Conservation (phyloP, 2,888 invertebrate species). For the Erannis defoliaria region DNA sequence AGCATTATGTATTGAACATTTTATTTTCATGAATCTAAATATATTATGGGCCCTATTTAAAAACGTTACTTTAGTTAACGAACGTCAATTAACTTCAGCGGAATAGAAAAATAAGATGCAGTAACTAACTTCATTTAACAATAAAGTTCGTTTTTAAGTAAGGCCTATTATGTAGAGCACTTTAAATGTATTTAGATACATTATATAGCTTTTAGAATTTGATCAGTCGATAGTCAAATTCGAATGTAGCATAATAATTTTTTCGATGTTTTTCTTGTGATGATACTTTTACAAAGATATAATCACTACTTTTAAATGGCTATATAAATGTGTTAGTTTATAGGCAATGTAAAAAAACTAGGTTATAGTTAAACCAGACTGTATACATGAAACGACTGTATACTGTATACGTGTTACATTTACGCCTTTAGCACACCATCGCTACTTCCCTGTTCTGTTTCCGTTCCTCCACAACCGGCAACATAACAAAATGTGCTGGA, state of each 20-base stretch:
- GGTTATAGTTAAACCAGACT: conserved; percentile 35
- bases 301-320: conserved; percentile 27
- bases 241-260: not conserved
- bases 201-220: conserved; percentile 2
- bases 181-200: no score
- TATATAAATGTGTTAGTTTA: conserved; percentile 50
- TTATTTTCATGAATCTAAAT: not conserved
- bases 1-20: conserved; percentile 6
- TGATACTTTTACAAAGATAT: conserved; percentile 26
- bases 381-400: no score
- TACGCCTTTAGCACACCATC: conserved; percentile 3
- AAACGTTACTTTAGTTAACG: no score
- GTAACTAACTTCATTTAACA: no score
- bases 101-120: no score
- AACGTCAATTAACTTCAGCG: no score
- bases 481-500: not conserved
- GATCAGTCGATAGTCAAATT: not conserved
- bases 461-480: not conserved
- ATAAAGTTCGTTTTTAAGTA: no score
- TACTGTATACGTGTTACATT: no score
- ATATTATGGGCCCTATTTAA: no score
- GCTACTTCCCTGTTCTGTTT: not conserved
- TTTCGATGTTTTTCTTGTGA: not conserved
- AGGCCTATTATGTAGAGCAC: no score
- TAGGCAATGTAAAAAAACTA: conserved; percentile 38